Evolutionary conservation across 1,140 invertebrate species (phyloP), one percentile per base, ranked within the genome.

Genomic region (Drosophila ananassae): DNA sequence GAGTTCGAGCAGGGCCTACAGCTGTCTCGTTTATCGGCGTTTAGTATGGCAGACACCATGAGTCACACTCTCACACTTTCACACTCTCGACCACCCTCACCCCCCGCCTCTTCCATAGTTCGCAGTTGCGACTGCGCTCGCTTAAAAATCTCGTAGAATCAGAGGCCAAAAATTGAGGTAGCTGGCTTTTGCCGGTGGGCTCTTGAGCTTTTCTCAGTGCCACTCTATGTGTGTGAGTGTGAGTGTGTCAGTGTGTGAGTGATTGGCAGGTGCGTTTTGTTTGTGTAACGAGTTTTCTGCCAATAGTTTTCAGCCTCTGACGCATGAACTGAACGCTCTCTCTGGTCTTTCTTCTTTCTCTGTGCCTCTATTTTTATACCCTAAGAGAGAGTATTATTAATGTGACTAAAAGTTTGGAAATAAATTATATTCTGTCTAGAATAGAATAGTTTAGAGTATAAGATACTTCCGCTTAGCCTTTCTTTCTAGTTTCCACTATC

Each of bases 221-320:
- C 24, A 22, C 28, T 22, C 24, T 13, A 12, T 28, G 34, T 53
- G 21, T 52, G 46, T 54, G 54, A 77, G 74, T 78, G 67, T 17
- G 17, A 17, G 17, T 17, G 30, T 13, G 17, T 28, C n/a, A 37
- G 34, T 53, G 21, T 52, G 46, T 54, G 54, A 77, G 74, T 78
- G 67, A 80, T 78, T 81, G 82, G 78, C 82, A 85, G 82, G 82
- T 87, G 82, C 74, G 84, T 71, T 85, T 74, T 75, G 69, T 85
- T 74, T 82, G 77, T 71, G 74, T 75, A 85, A 68, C 73, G 53
- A 84, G 77, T 81, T 77, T 74, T 57, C 50, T 69, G 10, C 30
- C 10, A 21, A 58, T 85, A 87, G 78, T 37, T 74, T 74, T 77
- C 53, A 53, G 58, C 48, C 57, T 80, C 63, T 85, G 77, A 87